These are phyloP conservation scores for Cirrhinus mrigala DNA, from an alignment of 2,797 vertebrate species.

Conservation along the genomic window DNA sequence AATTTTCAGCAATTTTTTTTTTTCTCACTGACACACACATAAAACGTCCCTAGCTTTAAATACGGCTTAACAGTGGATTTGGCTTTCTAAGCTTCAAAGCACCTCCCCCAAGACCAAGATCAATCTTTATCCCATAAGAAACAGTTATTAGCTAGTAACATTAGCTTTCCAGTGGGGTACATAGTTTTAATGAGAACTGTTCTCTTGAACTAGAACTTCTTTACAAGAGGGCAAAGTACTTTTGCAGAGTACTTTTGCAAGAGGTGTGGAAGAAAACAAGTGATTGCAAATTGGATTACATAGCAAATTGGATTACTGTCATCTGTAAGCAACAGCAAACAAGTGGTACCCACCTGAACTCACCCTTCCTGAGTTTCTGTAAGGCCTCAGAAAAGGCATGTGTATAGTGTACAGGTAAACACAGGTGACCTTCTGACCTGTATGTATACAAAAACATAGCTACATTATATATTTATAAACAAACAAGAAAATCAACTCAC, in stretches of 20 bases:
- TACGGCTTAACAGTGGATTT: slow-evolving; percentile 1
- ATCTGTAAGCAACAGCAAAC: neutral
- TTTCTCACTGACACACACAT: neutral
- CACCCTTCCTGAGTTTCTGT: slow-evolving; percentile 88
- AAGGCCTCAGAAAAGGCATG: slow-evolving; percentile 91
- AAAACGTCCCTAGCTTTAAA: neutral
- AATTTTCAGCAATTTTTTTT: neutral
- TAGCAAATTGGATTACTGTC: slow-evolving; percentile 6
- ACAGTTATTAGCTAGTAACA: neutral
- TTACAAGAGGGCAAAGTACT: neutral
- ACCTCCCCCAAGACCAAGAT: neutral
- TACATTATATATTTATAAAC: slow-evolving; percentile 5
- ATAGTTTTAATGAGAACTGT: neutral
- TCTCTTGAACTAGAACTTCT: neutral
- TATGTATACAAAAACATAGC: slow-evolving; percentile 38
- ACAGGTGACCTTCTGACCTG: slow-evolving; percentile 97
- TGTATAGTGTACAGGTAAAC: slow-evolving; percentile 93
- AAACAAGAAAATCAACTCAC: neutral
- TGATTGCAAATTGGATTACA: slow-evolving; percentile 13
- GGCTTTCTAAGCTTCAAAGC: slow-evolving; percentile 19
- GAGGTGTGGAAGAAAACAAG: slow-evolving; percentile 3
- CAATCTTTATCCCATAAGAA: slow-evolving; percentile 9
- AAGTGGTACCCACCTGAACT: slow-evolving; percentile 91
- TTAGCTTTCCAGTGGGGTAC: neutral
- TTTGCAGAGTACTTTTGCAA: neutral